These are phyloP conservation scores for Chelonus insularis DNA, from an alignment of 1,140 invertebrate genomes.

Conservation along the genomic window DNA sequence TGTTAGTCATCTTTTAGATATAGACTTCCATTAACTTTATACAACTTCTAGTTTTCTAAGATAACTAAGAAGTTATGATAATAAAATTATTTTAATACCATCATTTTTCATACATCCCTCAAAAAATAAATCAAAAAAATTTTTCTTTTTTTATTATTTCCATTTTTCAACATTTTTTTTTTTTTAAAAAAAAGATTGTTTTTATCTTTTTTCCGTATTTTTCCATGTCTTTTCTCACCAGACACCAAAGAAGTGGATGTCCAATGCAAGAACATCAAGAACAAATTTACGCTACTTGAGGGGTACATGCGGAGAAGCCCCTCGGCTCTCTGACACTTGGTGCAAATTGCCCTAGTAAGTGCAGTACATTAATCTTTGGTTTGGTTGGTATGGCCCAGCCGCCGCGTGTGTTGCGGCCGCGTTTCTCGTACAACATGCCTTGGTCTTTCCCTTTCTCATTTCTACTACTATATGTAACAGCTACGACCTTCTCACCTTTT, in stretches of 20 bases:
- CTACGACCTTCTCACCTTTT: constrained; percentile 32
- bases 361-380: constrained; percentile 62
- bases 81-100: too few species aligned
- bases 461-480: constrained; percentile 9
- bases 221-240: background rate
- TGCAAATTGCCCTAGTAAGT: constrained; percentile 59
- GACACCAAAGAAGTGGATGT: background rate
- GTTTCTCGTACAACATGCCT: constrained; percentile 41
- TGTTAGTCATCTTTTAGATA: constrained; percentile 1
- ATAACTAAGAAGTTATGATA: too few species aligned
- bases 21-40: background rate
- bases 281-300: constrained; percentile 28
- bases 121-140: too few species aligned
- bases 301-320: constrained; percentile 32
- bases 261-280: constrained; percentile 6
- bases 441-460: constrained; percentile 35
- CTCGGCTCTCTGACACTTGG: constrained; percentile 45
- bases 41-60: too few species aligned
- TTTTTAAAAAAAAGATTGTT: too few species aligned
- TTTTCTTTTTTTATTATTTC: too few species aligned
- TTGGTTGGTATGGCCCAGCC: constrained; percentile 42
- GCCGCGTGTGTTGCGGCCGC: constrained; percentile 49
- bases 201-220: background rate
- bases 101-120: too few species aligned
- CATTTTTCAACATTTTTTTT: too few species aligned